phyloP scores from a whole-genome alignment of 1,140 invertebrate genomes.

The Sitodiplosis mosellana region DNA sequence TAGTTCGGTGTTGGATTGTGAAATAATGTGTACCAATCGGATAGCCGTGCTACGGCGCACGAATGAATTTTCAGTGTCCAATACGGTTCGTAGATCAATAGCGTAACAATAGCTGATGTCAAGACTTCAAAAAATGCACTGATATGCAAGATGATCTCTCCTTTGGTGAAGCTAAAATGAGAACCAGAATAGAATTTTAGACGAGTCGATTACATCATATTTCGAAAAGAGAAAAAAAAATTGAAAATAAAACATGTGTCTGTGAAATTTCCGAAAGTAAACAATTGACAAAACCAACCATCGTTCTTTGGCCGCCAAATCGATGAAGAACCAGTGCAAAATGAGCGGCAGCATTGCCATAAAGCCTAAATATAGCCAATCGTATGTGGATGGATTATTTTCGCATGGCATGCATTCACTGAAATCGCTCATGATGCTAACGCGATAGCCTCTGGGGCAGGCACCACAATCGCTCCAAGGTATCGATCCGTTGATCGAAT shows the following conservation, averaged over 20 bases:
- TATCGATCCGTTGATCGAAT: constrained; percentile 44
- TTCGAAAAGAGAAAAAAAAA: too few relatives aligned
- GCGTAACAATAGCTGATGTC: constrained; percentile 48
- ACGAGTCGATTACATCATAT: too few relatives aligned
- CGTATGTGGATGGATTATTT: constrained; percentile 63
- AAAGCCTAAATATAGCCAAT: constrained; percentile 86
- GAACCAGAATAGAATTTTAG: too few relatives aligned
- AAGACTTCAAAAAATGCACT: constrained; percentile 66
- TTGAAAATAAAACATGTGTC: too few relatives aligned
- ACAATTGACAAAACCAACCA: neutral
- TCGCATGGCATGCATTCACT: constrained; percentile 54
- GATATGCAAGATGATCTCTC: constrained; percentile 49
- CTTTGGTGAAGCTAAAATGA: constrained; percentile 40
- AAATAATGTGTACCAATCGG: constrained; percentile 91
- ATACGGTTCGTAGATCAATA: constrained; percentile 57
- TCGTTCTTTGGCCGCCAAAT: constrained; percentile 49
- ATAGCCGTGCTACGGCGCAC: constrained; percentile 55
- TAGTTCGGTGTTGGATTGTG: constrained; percentile 90
- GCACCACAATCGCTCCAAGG: constrained; percentile 40
- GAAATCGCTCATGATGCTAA: constrained; percentile 28
- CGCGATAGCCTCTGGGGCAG: constrained; percentile 63
- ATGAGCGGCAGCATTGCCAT: constrained; percentile 73
- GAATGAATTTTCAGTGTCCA: constrained; percentile 55
- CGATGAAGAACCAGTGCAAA: constrained; percentile 83
- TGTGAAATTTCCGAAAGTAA: too few relatives aligned